Conservation (phyloP, 1,140 invertebrate species). For the Diorhabda elongata region DNA sequence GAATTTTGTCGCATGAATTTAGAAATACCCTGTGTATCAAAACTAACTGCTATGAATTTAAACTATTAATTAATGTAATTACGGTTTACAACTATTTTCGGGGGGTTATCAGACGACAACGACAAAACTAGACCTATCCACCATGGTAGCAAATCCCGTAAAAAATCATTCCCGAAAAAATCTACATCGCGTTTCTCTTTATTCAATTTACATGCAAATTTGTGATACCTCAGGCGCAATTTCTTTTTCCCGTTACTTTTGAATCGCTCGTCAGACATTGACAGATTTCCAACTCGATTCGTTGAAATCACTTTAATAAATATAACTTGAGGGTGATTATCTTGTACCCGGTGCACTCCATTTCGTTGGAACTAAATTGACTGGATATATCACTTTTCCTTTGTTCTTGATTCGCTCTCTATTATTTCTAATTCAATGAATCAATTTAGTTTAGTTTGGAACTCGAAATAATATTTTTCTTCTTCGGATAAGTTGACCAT, state of each 20-base stretch:
- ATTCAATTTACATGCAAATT: slow-evolving; percentile 38
- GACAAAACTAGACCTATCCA: too few relatives aligned
- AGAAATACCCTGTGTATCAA: too few relatives aligned
- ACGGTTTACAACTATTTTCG: too few relatives aligned
- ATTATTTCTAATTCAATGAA: slow-evolving; percentile 3
- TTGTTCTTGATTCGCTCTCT: not conserved
- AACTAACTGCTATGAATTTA: too few relatives aligned
- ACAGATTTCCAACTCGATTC: slow-evolving; percentile 31
- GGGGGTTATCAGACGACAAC: too few relatives aligned
- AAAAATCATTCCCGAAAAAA: not conserved
- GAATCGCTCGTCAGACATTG: slow-evolving; percentile 30
- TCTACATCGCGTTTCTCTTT: slow-evolving; percentile 23
- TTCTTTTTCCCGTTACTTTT: slow-evolving; percentile 30
- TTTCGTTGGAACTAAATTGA: slow-evolving; percentile 2
- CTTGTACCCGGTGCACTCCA: not conserved
- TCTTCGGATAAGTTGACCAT: too few relatives aligned
- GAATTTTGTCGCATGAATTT: too few relatives aligned
- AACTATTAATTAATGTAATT: too few relatives aligned
- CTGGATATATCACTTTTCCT: slow-evolving; percentile 1
- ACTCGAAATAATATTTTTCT: not conserved
- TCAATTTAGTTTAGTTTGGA: not conserved
- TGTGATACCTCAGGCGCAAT: slow-evolving; percentile 26
- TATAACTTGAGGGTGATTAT: slow-evolving; percentile 19
- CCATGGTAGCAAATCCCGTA: too few relatives aligned
- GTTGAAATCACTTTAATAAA: slow-evolving; percentile 29